phyloP scores from a whole-genome alignment of 2,797 vertebrate species.

The Cebuella pygmaea region DNA sequence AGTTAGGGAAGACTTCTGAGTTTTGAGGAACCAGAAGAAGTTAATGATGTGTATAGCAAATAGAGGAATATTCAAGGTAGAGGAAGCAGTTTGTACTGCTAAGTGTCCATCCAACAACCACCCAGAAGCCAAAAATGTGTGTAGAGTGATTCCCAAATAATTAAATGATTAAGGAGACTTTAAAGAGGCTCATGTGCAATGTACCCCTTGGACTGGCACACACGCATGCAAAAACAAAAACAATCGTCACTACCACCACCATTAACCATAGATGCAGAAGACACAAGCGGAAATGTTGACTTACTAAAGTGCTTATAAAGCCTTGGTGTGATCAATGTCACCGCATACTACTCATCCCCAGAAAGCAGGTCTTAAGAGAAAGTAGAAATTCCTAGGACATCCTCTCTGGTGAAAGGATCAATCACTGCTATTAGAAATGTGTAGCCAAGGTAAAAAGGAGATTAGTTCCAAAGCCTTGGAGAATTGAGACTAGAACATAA shows the following conservation, averaged over 20 bases:
- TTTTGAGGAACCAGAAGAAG: neutral
- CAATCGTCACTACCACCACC: neutral
- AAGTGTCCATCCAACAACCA: neutral
- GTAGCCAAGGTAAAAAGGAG: neutral
- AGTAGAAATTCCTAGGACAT: neutral
- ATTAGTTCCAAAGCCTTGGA: neutral
- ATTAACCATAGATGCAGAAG: neutral
- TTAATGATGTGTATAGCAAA: neutral
- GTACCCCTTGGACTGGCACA: neutral
- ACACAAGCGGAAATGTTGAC: neutral
- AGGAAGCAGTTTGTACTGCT: neutral
- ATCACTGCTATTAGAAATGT: neutral
- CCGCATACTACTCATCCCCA: neutral
- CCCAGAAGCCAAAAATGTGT: neutral
- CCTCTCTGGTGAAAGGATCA: neutral
- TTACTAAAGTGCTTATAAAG: neutral
- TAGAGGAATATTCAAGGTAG: neutral
- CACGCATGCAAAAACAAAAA: neutral
- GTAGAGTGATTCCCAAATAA: neutral
- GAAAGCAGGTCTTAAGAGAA: neutral
- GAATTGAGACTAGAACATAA: neutral
- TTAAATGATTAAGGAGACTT: neutral
- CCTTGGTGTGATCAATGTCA: neutral
- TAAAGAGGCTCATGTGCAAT: neutral
- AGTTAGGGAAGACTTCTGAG: neutral